Base-by-base conservation (phyloP, 1,140 invertebrate genomes). In the Magallana gigas region DNA sequence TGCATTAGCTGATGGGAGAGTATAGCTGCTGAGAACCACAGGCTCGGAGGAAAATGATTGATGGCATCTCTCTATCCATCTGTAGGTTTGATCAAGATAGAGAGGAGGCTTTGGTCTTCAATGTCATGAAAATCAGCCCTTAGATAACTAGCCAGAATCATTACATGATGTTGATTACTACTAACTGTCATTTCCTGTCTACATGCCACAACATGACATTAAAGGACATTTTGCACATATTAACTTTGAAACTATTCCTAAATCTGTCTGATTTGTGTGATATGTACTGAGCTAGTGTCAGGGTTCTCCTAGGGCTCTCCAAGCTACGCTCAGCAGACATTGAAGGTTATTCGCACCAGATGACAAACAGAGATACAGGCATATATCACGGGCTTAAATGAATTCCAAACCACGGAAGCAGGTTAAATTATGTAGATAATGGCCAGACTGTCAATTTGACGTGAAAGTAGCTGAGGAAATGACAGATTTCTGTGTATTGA, bases 241-340 rank as follows among this genome's bases (percentile, higher is more conserved):
- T 76, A 29, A 76, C 68, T 29, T 76, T 18, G 36, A 76, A 76
- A 76, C 68, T 76, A 76, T 76, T 76, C 36, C 7, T 76, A 76
- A 76, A 36, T 76, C 29, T 29, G 23, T 76, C 68, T 12, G 8
- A 36, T 64, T 8, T n/a, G 60, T 64, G 14, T 18, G 60, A 76
- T 76, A 18, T 76, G 14, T 12, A 36, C 14, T 23, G 23, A 62
- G 60, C 36, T 76, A 76, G 36, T 76, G 68, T 29, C 9, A 36
- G 8, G 9, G 23, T 8, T 64, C 23, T 68, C 6, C n/a, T 23
- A 68, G 64, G 23, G 64, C 16, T 18, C 11, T 29, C 12, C 11
- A 76, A 12, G 23, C 23, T 48, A 9, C 36, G 7, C 36, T 76
- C 18, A 29, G 23, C 23, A 76, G 68, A 29, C 18, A 11, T 23